These are phyloP conservation scores for Pachliopta kotzebuea DNA, from an alignment of 2,888 invertebrate genomes.

Conservation along the genomic window DNA sequence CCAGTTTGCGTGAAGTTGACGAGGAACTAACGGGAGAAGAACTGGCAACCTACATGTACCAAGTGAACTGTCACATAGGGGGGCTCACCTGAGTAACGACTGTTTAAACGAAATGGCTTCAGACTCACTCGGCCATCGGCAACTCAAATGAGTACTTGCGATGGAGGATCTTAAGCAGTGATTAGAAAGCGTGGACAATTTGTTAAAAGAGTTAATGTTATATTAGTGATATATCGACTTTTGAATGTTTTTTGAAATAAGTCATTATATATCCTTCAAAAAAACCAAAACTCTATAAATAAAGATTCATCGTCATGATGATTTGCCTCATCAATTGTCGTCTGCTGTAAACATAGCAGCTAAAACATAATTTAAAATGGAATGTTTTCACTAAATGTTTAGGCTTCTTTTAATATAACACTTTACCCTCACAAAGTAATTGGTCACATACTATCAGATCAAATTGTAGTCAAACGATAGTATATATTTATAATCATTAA, in stretches of 20 bases:
- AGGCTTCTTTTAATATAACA: too few species aligned
- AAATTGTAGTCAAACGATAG: too few species aligned
- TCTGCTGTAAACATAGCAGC: not conserved
- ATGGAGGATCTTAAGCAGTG: constrained; percentile 11
- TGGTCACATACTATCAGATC: too few species aligned
- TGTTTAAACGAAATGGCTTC: constrained; percentile 41
- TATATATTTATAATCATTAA: too few species aligned
- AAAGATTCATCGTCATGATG: not conserved
- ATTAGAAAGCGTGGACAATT: not conserved
- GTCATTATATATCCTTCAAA: not conserved
- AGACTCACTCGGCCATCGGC: constrained; percentile 13
- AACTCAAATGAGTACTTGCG: constrained; percentile 8
- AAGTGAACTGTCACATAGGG: constrained; percentile 79
- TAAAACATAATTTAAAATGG: not conserved
- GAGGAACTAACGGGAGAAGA: constrained; percentile 85
- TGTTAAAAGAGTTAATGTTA: constrained; percentile 9
- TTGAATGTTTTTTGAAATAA: not conserved
- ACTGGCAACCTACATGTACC: constrained; percentile 85
- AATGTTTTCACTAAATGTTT: too few species aligned
- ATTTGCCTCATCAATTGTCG: not conserved
- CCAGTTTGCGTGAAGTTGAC: constrained; percentile 86
- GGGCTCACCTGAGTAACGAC: constrained; percentile 69
- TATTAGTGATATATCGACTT: not conserved
- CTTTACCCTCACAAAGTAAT: too few species aligned
- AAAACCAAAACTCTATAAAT: not conserved